A percentile compares a stretch with the other conserved stretches of the same genome.
Evolutionary conservation across 2,888 invertebrate genomes (phyloP).

Genomic region (Callyntrura sp.): DNA sequence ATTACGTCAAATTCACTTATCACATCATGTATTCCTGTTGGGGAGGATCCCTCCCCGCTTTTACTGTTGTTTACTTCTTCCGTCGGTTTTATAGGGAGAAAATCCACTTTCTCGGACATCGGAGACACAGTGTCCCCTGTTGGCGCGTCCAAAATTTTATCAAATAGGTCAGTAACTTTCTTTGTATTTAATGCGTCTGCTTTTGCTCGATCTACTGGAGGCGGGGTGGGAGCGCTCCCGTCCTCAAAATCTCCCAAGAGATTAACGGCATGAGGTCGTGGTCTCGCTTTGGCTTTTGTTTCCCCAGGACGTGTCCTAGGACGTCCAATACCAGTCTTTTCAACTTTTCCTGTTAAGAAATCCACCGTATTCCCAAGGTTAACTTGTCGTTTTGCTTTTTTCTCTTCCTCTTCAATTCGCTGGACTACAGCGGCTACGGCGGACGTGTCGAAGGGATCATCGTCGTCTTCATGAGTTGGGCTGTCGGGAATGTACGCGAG

Average conservation of each 20-base stretch:
- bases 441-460: constrained; percentile 94
- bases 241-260: constrained; percentile 83
- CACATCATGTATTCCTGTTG: constrained; percentile 77
- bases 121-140: constrained; percentile 64
- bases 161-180: constrained; percentile 75
- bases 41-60: background rate
- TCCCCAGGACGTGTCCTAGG: constrained; percentile 86
- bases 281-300: constrained; percentile 79
- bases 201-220: constrained; percentile 83
- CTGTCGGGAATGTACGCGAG: constrained; percentile 95
- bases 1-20: constrained; percentile 83
- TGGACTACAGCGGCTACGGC: constrained; percentile 94
- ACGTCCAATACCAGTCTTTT: constrained; percentile 86
- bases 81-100: background rate
- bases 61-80: constrained; percentile 21
- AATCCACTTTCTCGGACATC: constrained; percentile 58
- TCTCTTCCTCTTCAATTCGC: constrained; percentile 89
- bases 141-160: constrained; percentile 77
- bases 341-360: constrained; percentile 93
- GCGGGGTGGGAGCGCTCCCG: constrained; percentile 86
- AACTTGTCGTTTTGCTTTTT: constrained; percentile 90
- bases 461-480: constrained; percentile 88
- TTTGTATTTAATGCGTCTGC: constrained; percentile 11
- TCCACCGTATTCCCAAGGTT: constrained; percentile 93
- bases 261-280: constrained; percentile 83